Base-by-base conservation (phyloP, 2,888 invertebrate genomes). In the Saturnia japonica region DNA sequence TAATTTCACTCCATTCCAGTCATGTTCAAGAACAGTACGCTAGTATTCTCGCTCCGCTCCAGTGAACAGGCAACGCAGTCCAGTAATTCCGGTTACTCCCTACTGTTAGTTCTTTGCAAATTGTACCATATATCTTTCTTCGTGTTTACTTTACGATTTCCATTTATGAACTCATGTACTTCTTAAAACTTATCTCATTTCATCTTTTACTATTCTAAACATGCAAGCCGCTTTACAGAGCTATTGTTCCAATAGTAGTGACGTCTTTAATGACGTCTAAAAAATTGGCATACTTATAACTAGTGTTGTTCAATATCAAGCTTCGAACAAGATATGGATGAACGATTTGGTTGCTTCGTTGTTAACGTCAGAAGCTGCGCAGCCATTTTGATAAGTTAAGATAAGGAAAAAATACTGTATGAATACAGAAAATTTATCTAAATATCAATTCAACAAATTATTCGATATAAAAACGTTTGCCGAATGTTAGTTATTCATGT, bases 401-500 rank as follows among this genome's bases (percentile, higher is more conserved):
- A 54, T 28, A 28, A 60, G 28, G 4, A 16, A 16, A 60, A 60
- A 12, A 28, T 28, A 60, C 19, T 14, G 28, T 60, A 28, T 16
- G 4, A 60, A 28, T 60, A 60, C 28, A 60, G 14, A 28, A 14
- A 14, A 12, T 14, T 28, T 25, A 60, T 6, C 11, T 2, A 60
- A 14, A 69, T 19, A 69, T 40, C 11, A 47, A 42, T 34, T 16
- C 28, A 57, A 62, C 45, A 68, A 68, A 64, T 47, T 51, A 51
- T 68, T 68, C 34, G 16, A 43, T 25, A 71, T 60, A 70, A 64
- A 70, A 67, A 25, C 40, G 11, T 43, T 42, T 54, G 25, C 51
- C 22, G 40, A 64, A 51, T 14, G 40, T 85, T 82, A 78, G 76
- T 77, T 75, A 75, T 77, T 84, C 81, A 84, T 82, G 78, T 77